Evolutionary conservation across 1,140 invertebrate genomes (phyloP), one percentile per base, ranked within the genome.

Genomic region (Drosophila kikkawai): DNA sequence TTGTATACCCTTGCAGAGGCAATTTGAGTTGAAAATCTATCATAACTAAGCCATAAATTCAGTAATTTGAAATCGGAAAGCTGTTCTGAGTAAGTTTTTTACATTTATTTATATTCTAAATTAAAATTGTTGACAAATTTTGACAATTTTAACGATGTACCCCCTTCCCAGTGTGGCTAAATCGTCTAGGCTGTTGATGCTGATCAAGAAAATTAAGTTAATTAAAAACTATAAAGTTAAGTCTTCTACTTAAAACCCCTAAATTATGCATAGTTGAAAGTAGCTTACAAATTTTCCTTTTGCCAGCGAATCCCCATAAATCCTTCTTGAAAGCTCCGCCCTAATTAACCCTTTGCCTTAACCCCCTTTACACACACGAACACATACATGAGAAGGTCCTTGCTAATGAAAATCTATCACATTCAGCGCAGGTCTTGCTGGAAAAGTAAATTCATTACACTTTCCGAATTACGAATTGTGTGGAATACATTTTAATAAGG

Each of bases 391-490:
- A 3, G 5, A 1, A 22, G 13, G 15, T 41, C 36, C 70, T 15
- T 39, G 75, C 65, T 68, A 77, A 77, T 77, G 75, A 79, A 79
- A 79, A 79, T 79, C 59, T 79, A 70, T 79, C 58, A 78, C 76
- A 61, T 59, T 76, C 73, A 60, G 41, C 36, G 69, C 66, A 47
- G 66, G 53, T 59, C 67, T 17, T 39, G 69, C 13, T 26, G 51
- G 39, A 48, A 71, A 58, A 66, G 64, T 79, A 79, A 88, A 88
- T 88, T 88, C 85, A 88, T 88, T 88, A 88, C 78, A 85, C 70
- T 81, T 79, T 84, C 55, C 47, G 39, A 73, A 76, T 75, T 79
- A 51, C 50, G 42, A 75, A 76, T 75, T 84, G 79, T 82, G 85
- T 81, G 84, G 61, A 68, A 85, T 90, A 88, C 70, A 88, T 88